Base-by-base conservation (phyloP, 2,888 invertebrate genomes). In the Drosophila subsilvestris region DNA sequence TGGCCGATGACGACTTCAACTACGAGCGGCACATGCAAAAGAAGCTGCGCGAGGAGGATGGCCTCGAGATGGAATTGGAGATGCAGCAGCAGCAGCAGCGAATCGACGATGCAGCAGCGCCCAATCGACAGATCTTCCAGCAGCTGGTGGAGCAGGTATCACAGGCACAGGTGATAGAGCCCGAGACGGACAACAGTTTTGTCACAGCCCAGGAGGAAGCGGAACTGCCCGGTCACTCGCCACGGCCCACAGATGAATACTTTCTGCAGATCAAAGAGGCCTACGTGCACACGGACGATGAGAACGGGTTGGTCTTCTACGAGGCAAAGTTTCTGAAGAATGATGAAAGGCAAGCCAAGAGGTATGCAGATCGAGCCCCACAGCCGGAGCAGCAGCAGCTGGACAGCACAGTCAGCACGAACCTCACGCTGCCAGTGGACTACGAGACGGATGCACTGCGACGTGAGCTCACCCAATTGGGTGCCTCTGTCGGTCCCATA, bases 401-500 rank as follows among this genome's bases (percentile, higher is more conserved):
- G 29, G 82, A 91, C 18, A 91, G 92, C 4, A 84, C 90, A 4
- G 73, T 75, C 0, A 94, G 94, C 0, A 92, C 94, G 0, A 91
- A 90, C 73, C 57, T 95, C 0, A 95, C 95, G 0, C 89, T 94
- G 0, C 93, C 94, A 0, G 90, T 95, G 25, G 94, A 95, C 75
- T 95, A 95, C 76, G 95, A 96, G 81, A 94, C 95, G 17, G 94
- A 94, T 72, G 93, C 94, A 0, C 91, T 97, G 2, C 92, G 95
- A 50, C 93, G 93, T 0, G 95, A 95, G 83, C 91, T 97, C 43
- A 93, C 94, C 0, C 91, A 92, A 8, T 93, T 94, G 18, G 97
- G 97, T 0, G 94, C 95, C 77, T 93, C 92, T 10, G 95, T 96
- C 56, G 98, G 98, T 0, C 98, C 98, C 3, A 95, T 98, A 78